Evolutionary conservation across 2,888 invertebrate genomes (phyloP).

Genomic region (Eurois occulta): DNA sequence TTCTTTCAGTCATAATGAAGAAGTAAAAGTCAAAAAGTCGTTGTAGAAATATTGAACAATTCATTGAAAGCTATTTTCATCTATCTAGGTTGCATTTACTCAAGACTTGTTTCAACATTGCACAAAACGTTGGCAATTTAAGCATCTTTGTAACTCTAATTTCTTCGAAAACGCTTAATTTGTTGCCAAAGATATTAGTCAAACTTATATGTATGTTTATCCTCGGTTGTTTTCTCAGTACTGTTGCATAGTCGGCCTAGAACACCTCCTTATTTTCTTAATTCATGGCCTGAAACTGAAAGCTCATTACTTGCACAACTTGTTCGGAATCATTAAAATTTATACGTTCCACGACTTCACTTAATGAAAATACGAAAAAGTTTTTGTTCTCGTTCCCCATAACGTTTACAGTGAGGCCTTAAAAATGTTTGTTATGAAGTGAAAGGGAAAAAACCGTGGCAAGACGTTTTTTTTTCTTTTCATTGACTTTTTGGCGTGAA

Average conservation of each 20-base stretch:
- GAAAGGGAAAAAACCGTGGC: conserved; percentile 46
- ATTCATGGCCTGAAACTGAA: conserved; percentile 70
- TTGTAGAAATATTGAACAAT: not conserved
- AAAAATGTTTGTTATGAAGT: conserved; percentile 58
- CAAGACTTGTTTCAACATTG: not conserved
- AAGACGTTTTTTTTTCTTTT: conserved; percentile 27
- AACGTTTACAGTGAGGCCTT: conserved; percentile 66
- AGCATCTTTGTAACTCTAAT: not conserved
- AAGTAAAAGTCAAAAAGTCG: not conserved
- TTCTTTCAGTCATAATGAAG: not conserved
- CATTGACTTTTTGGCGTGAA: not conserved
- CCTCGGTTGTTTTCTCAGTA: not conserved
- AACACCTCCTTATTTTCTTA: conserved; percentile 54
- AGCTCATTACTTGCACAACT: conserved; percentile 83
- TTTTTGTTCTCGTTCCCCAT: conserved; percentile 63
- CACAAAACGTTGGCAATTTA: not conserved
- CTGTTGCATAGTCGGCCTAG: not conserved
- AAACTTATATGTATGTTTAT: not conserved
- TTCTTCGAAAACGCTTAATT: not conserved
- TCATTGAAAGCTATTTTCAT: not conserved
- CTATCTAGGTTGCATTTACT: not conserved
- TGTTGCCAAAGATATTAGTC: not conserved
- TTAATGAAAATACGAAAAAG: conserved; percentile 81
- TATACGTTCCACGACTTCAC: conserved; percentile 81
- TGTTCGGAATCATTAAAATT: conserved; percentile 85